Conservation (phyloP, 1,140 invertebrate genomes). For the Ericerus pela region DNA sequence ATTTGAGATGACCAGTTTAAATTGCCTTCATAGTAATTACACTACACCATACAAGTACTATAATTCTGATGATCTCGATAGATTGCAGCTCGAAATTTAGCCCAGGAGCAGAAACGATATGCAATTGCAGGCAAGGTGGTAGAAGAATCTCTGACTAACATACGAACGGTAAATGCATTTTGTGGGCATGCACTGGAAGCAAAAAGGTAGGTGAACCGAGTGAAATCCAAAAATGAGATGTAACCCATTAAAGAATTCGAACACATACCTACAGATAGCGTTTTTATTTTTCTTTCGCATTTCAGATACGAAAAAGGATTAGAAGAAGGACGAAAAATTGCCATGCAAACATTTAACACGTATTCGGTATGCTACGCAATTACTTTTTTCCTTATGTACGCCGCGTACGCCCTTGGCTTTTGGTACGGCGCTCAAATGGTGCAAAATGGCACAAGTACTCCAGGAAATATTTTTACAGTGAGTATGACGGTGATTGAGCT, state of each 20-base stretch:
- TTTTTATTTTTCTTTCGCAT: background rate
- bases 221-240: conserved; percentile 7
- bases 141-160: conserved; percentile 59
- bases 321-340: conserved; percentile 32
- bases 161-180: conserved; percentile 68
- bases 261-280: too few species aligned
- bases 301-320: conserved; percentile 37
- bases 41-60: too few species aligned
- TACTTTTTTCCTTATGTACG: conserved; percentile 61
- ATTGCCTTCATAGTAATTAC: too few species aligned
- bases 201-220: conserved; percentile 7
- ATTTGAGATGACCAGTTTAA: too few species aligned
- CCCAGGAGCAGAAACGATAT: conserved; percentile 40
- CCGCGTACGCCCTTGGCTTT: conserved; percentile 60
- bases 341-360: conserved; percentile 36
- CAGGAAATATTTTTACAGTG: conserved; percentile 35
- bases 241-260: background rate
- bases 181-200: conserved; percentile 37
- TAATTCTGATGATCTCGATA: too few species aligned
- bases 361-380: conserved; percentile 43
- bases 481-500: too few species aligned
- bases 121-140: conserved; percentile 61
- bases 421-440: conserved; percentile 66
- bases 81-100: background rate
- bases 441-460: conserved; percentile 21